These are phyloP conservation scores for Muscicapa comitata DNA, from an alignment of 2,797 vertebrate genomes.

Conservation along the genomic window DNA sequence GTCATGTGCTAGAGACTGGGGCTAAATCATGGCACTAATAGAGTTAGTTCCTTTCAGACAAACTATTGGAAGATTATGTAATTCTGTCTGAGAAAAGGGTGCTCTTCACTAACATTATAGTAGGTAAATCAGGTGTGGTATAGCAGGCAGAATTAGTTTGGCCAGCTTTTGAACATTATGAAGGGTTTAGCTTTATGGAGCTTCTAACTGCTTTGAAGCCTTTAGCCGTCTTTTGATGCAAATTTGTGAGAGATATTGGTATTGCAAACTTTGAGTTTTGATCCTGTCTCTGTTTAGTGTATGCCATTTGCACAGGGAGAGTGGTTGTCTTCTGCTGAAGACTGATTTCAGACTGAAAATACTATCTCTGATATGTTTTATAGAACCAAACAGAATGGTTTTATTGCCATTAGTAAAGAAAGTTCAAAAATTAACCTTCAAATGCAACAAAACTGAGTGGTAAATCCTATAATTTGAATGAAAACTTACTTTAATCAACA, in stretches of 20 bases:
- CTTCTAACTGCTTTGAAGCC: neutral
- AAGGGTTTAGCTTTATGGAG: neutral
- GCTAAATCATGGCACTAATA: neutral
- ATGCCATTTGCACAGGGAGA: neutral
- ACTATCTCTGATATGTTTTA: neutral
- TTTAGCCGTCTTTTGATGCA: neutral
- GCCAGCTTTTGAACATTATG: neutral
- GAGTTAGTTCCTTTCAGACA: neutral
- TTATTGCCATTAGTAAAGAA: neutral
- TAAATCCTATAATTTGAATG: neutral
- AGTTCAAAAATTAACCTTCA: neutral
- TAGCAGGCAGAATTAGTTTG: neutral
- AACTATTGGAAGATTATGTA: neutral
- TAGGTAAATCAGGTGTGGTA: neutral
- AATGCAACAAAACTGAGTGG: neutral
- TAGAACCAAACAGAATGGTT: neutral
- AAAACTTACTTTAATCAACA: neutral
- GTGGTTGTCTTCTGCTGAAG: neutral
- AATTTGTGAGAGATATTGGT: neutral
- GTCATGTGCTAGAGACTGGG: slow-evolving; percentile 30
- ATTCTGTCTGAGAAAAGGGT: neutral
- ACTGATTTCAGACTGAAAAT: neutral
- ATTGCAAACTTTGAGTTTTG: neutral
- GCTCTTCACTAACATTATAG: neutral
- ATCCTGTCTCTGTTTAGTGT: neutral